A percentile compares a stretch with the other conserved stretches of the same genome.
These are phyloP conservation scores for Coreoperca whiteheadi DNA, from an alignment of 2,113 vertebrate species.

Conservation along the genomic window DNA sequence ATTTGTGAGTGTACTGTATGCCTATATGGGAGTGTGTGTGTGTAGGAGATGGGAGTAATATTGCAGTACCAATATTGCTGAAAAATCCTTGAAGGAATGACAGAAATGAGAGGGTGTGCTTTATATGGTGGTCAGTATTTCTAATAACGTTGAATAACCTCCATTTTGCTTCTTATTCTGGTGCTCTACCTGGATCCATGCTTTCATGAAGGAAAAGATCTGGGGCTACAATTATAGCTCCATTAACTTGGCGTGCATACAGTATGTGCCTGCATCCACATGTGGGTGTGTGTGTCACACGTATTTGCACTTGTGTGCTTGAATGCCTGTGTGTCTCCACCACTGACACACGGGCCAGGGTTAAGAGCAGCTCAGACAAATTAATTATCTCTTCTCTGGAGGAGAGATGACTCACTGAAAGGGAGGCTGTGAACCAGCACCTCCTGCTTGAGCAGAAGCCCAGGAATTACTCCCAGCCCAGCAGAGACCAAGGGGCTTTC, in stretches of 20 bases:
- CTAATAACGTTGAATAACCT: conserved; percentile 51
- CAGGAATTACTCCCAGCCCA: conserved; percentile 56
- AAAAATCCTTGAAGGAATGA: conserved; percentile 70
- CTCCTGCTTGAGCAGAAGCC: conserved; percentile 49
- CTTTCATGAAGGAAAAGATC: conserved; percentile 14
- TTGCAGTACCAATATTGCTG: conserved; percentile 69
- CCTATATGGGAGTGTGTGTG: conserved; percentile 41
- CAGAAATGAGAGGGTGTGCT: conserved; percentile 45
- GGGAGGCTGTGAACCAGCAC: conserved; percentile 53
- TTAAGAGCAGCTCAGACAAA: conserved; percentile 78
- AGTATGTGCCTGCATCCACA: conserved; percentile 20
- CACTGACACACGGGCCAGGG: conserved; percentile 56
- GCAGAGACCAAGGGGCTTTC: conserved; percentile 39
- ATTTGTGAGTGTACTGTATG: conserved; percentile 36
- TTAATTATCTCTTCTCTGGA: conserved; percentile 73
- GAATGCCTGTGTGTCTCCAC: conserved; percentile 29
- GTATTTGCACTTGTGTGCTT: conserved; percentile 48
- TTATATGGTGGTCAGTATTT: conserved; percentile 61
- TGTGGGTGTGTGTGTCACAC: conserved; percentile 22
- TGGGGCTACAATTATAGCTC: conserved; percentile 39
- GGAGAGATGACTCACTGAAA: conserved; percentile 67
- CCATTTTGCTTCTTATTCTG: conserved; percentile 22
- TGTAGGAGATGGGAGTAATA: conserved; percentile 60
- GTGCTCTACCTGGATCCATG: conserved; percentile 8
- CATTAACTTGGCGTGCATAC: conserved; percentile 29